Evolutionary conservation across 2,888 invertebrate species (phyloP), one percentile per base, ranked within the genome.

Genomic region (Pachymerium ferrugineum): DNA sequence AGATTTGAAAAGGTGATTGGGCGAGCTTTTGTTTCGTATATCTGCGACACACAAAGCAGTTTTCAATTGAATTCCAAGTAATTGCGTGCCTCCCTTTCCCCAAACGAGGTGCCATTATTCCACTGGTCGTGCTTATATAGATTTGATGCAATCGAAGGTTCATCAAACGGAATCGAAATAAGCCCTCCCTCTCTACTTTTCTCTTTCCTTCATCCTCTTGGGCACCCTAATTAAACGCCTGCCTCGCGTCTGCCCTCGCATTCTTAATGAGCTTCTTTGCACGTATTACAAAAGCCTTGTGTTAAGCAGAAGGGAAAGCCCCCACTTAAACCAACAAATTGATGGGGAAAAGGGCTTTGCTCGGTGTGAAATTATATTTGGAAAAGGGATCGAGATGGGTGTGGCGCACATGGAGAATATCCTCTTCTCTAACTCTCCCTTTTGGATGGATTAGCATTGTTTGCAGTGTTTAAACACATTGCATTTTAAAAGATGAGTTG

Each of bases 71-170:
- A 54, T 54, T 22, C 47, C 4, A 54, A 16, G 47, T 54, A 54
- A 54, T 54, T 54, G 47, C 47, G 47, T 54, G 47, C 47, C 47
- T 54, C 19, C 47, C 47, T 54, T n/a, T 16, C 47, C 47, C 16
- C 47, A 54, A 54, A 54, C 47, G 47, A 54, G 47, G 47, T 54
- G 47, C 47, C 47, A 54, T 54, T 54, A 54, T 54, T 54, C 16
- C 47, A n/a, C 47, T 19, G 22, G 47, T 19, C 47, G 19, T 54
- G 47, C 47, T 54, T 54, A 54, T 54, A 54, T 54, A 22, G 47
- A 54, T 54, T 54, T 54, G 47, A 54, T 54, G 47, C 47, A 54
- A 54, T 54, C 47, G 47, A 54, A 54, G 47, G 47, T 54, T 54
- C 47, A 54, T 54, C 47, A 54, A 54, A 54, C 22, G 22, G 47